Evolutionary conservation across 2,113 vertebrate species (phyloP), one percentile per base, ranked within the genome.

Genomic region (Calyptommatus sinebrachiatus): DNA sequence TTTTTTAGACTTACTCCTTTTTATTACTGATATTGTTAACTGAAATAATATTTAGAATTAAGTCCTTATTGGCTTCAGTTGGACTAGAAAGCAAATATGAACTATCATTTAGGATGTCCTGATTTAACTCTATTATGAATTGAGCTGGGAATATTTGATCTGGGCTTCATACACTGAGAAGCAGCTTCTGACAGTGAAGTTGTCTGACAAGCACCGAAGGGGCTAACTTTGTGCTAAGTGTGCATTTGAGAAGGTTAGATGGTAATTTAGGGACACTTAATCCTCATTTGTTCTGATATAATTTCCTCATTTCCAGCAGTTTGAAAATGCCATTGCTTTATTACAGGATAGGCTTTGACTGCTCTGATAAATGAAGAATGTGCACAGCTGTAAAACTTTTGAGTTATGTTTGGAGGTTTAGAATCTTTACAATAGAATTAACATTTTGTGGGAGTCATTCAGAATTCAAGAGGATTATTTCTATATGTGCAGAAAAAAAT

Each of bases 381-480:
- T 26, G 79, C 79, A 88, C n/a, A 46, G 26, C 3, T 28, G 48
- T 83, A 28, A 66, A 83, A 87, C 68, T 90, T 93, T 86, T 85
- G 65, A 79, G 48, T 73, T 83, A 79, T 46, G 76, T 88, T 92
- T 92, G 87, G 74, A 73, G 4, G 24, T 79, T 28, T 84, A 35
- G 2, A 4, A 70, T 46, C 53, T 76, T 75, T 76, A 90, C 82
- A 88, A 75, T 82, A 81, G 85, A 88, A 90, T 65, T 45, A 89
- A 20, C 65, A 87, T 62, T 73, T 84, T 84, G n/a, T 83, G 68
- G 45, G 45, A 68, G 78, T 69, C 62, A 85, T 85, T 29, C 78
- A 85, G 89, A 84, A 46, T 21, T 57, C 75, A 87, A 8, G 84
- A 89, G 80, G 80, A 84, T 90, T 75, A 85, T 83, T 87, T 10